A percentile compares a stretch with the other conserved stretches of the same genome.
Evolutionary conservation across 2,888 invertebrate species (phyloP).

Genomic region (Scrobipalpa costella): DNA sequence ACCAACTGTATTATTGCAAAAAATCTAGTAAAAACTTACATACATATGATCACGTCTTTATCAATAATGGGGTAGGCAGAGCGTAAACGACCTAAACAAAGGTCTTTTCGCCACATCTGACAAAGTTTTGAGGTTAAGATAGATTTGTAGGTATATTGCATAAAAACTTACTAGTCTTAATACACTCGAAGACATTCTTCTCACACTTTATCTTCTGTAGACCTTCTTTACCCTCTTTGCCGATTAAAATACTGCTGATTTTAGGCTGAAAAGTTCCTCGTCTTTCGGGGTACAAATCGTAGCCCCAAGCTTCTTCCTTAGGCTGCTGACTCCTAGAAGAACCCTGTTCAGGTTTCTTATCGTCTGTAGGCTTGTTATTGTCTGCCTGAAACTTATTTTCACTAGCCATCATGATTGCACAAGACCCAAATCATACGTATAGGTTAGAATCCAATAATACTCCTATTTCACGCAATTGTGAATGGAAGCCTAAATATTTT

Average conservation of each 20-base stretch:
- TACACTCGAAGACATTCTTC: constrained; percentile 87
- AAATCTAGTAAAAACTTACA: too few species aligned
- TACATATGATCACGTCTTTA: too few species aligned
- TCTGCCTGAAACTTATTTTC: constrained; percentile 34
- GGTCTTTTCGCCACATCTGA: too few species aligned
- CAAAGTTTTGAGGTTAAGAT: too few species aligned
- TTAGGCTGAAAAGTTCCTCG: constrained; percentile 82
- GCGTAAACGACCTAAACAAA: too few species aligned
- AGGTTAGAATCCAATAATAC: constrained; percentile 6
- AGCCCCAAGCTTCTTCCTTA: constrained; percentile 83
- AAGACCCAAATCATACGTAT: constrained; percentile 13
- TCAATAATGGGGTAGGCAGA: too few species aligned
- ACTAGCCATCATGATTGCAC: constrained; percentile 43
- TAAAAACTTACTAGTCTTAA: constrained; percentile 84
- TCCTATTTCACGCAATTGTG: not conserved
- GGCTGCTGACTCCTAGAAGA: constrained; percentile 32
- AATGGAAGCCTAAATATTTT: not conserved
- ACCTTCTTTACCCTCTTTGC: constrained; percentile 85
- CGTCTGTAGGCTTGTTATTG: constrained; percentile 15
- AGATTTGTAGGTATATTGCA: too few species aligned
- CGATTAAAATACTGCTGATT: constrained; percentile 79
- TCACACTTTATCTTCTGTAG: constrained; percentile 90
- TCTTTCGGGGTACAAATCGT: constrained; percentile 92
- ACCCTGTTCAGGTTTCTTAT: not conserved
- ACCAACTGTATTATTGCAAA: too few species aligned